Evolutionary conservation across 1,140 invertebrate genomes (phyloP).

Genomic region (Campoletis sonorensis): DNA sequence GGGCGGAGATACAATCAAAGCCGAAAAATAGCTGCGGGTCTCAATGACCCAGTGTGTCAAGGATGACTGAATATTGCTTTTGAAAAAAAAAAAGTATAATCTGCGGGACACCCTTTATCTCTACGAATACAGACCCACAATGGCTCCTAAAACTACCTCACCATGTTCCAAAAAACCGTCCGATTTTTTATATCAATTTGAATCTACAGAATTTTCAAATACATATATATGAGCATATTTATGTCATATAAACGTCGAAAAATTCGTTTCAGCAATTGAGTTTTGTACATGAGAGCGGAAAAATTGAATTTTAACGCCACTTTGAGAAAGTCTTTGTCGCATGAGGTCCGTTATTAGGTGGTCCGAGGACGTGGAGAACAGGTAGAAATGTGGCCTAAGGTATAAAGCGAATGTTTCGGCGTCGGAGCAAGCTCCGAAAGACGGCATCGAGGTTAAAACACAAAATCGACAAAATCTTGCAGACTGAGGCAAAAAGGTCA

Average conservation of each 20-base stretch:
- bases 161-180: too few relatives aligned
- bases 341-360: background rate
- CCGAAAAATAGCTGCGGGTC: too few relatives aligned
- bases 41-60: too few relatives aligned
- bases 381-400: background rate
- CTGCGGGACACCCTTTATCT: too few relatives aligned
- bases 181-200: too few relatives aligned
- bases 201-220: background rate
- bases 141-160: too few relatives aligned
- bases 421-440: background rate
- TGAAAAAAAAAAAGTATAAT: too few relatives aligned
- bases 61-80: too few relatives aligned
- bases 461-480: too few relatives aligned
- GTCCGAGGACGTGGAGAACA: background rate
- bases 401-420: background rate
- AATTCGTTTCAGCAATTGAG: slow-evolving; percentile 25
- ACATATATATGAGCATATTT: background rate
- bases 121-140: too few relatives aligned
- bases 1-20: too few relatives aligned
- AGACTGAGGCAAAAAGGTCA: background rate
- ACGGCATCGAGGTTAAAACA: background rate
- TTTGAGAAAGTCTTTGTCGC: background rate
- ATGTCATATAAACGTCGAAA: background rate
- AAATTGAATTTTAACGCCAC: slow-evolving; percentile 32
- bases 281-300: slow-evolving; percentile 8